Base-by-base conservation (phyloP, 2,113 vertebrate species). In the Myotis yumanensis region DNA sequence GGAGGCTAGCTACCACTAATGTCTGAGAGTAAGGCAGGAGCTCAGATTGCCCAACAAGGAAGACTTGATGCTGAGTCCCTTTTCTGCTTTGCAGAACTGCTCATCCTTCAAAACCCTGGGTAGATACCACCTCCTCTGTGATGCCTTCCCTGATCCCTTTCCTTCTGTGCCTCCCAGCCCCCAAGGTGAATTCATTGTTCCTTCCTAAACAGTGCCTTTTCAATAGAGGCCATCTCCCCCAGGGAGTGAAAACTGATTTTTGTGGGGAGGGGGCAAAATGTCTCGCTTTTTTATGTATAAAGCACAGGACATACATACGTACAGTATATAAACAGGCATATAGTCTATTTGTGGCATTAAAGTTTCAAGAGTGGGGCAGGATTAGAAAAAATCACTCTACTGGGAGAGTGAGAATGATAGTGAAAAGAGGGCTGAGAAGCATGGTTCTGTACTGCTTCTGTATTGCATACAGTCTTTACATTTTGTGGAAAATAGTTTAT, bases 31-130 rank as follows among this genome's bases (percentile, higher is more conserved):
- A 64, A 68, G 66, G 40, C 40, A 62, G 66, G 54, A 54, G 30
- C 5, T 62, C 84, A 89, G 0, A 28, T 25, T 57, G 30, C 75
- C 75, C 68, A 48, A 59, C 4, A 23, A 32, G 75, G 48, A 35
- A 79, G 7, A 73, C 64, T 51, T 22, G n/a, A 85, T n/a, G 15
- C 66, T 54, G 57, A 84, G 17, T 32, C 18, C 22, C 62, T 80
- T 35, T 46, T 81, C 62, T 93, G 46, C 51, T 54, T 51, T 43
- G 32, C 11, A 46, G 22, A 89, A 82, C 68, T 86, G 32, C 12
- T 86, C 69, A 90, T 66, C 52, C 86, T 82, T 86, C 81, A 77
- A 43, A 86, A 83, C 80, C 75, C 75, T 35, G 20, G 20, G 3
- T 86, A 51, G 79, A 28, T 40, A 25, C 30, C 35, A 20, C 68